phyloP scores from a whole-genome alignment of 2,888 invertebrate genomes.

The Mantis religiosa region DNA sequence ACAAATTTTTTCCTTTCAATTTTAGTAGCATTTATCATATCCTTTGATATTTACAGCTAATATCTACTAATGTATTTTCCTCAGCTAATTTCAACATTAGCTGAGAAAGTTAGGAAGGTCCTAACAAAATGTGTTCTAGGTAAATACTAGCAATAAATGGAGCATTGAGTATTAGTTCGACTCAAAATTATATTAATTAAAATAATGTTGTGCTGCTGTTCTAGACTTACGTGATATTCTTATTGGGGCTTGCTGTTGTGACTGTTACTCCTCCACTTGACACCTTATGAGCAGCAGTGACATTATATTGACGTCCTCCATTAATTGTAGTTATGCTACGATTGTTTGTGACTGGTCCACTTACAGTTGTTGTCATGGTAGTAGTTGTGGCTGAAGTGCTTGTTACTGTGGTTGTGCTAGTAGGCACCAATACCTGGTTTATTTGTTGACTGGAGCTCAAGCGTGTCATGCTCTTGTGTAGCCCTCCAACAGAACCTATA shows the following conservation, averaged over 20 bases:
- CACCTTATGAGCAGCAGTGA: constrained; percentile 43
- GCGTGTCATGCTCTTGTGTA: constrained; percentile 79
- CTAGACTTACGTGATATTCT: constrained; percentile 34
- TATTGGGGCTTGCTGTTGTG: constrained; percentile 44
- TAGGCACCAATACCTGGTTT: constrained; percentile 50
- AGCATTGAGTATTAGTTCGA: no score
- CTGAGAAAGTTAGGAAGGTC: no score
- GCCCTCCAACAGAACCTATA: constrained; percentile 66
- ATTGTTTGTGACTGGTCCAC: constrained; percentile 32
- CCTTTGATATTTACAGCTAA: no score
- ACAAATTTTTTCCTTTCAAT: no score
- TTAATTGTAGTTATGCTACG: constrained; percentile 32
- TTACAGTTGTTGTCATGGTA: constrained; percentile 34
- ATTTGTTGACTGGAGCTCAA: constrained; percentile 74
- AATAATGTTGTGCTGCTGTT: neutral
- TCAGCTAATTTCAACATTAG: no score
- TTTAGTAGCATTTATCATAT: no score
- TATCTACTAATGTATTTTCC: no score
- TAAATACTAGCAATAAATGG: no score
- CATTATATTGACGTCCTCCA: constrained; percentile 37
- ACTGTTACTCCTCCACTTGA: constrained; percentile 58
- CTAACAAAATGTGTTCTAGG: no score
- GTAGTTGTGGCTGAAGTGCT: constrained; percentile 12
- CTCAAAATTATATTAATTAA: no score
- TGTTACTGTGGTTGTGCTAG: constrained; percentile 17